These are phyloP conservation scores for Cotesia glomerata DNA, from an alignment of 1,140 invertebrate genomes.

Conservation along the genomic window DNA sequence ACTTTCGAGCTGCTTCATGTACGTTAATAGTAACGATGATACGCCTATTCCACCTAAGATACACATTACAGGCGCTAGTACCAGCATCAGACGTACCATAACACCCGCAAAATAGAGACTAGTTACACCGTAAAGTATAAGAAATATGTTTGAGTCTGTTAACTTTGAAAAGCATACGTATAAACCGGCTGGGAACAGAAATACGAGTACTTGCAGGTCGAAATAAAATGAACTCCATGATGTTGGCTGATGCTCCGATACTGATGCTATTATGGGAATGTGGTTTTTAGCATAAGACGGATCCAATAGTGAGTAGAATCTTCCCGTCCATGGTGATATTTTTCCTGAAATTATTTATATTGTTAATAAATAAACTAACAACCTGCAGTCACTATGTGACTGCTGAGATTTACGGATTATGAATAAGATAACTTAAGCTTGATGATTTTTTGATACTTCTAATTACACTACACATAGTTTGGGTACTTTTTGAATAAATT, in stretches of 20 bases:
- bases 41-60: constrained; percentile 94
- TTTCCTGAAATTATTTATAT: constrained; percentile 67
- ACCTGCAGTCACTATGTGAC: too few relatives aligned
- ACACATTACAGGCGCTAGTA: constrained; percentile 97
- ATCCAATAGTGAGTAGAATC: constrained; percentile 96
- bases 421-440: too few relatives aligned
- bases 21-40: constrained; percentile 86
- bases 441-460: too few relatives aligned
- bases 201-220: constrained; percentile 91
- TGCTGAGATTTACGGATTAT: too few relatives aligned
- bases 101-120: constrained; percentile 98
- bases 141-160: constrained; percentile 96
- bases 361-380: constrained; percentile 14
- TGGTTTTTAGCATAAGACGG: constrained; percentile 99
- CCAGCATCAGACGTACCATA: constrained; percentile 98
- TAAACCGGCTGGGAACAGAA: constrained; percentile 93
- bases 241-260: constrained; percentile 98
- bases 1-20: constrained; percentile 85
- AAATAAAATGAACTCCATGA: constrained; percentile 99
- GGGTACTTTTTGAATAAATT: too few relatives aligned
- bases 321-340: constrained; percentile 98
- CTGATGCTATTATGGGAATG: constrained; percentile 98
- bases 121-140: constrained; percentile 95
- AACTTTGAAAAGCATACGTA: constrained; percentile 95
- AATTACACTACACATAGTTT: too few relatives aligned